phyloP scores from a whole-genome alignment of 2,113 vertebrate genomes.

The Pandion haliaetus region DNA sequence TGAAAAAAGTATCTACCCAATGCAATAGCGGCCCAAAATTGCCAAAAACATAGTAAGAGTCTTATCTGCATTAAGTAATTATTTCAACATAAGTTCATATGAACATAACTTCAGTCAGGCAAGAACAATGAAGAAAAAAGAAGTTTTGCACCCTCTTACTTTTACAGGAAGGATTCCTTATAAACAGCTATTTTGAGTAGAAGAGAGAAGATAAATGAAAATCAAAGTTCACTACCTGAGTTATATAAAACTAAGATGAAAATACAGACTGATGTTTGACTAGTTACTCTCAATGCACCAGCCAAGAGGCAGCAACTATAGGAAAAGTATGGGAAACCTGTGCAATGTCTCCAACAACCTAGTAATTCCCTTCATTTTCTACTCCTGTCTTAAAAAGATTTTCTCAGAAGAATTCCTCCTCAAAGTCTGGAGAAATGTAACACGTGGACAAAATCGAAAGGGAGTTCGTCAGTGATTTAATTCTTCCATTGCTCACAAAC shows the following conservation, averaged over 20 bases:
- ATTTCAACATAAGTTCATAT: neutral
- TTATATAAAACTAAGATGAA: neutral
- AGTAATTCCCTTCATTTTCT: neutral
- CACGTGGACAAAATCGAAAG: neutral
- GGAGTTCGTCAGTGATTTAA: neutral
- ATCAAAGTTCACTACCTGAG: neutral
- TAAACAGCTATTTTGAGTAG: neutral
- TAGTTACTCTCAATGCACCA: neutral
- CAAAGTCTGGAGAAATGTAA: neutral
- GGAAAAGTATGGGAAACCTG: neutral
- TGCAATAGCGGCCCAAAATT: neutral
- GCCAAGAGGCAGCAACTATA: neutral
- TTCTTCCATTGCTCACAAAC: slow-evolving; percentile 64
- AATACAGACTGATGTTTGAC: neutral
- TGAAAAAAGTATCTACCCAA: neutral
- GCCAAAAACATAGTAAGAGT: neutral
- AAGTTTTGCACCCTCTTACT: neutral
- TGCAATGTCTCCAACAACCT: neutral
- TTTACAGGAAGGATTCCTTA: neutral
- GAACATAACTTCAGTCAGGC: neutral
- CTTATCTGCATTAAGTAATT: neutral
- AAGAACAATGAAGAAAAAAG: neutral
- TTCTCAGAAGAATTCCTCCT: neutral
- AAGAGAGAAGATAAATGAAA: neutral
- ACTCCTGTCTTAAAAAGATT: neutral